Evolutionary conservation across 2,113 vertebrate species (phyloP).

Genomic region (Vombatus ursinus): DNA sequence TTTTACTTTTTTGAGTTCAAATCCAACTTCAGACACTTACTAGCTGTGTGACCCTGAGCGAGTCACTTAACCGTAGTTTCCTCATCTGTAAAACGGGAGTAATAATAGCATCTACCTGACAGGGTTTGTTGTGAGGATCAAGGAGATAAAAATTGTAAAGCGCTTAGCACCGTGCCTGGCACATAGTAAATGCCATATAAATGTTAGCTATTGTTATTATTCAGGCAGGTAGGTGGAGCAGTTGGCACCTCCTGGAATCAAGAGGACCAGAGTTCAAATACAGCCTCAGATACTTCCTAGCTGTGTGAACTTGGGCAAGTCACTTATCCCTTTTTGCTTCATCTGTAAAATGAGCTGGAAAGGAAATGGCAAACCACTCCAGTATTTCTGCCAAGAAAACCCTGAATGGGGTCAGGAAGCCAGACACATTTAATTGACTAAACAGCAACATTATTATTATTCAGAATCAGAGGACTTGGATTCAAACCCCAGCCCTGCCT

Average conservation of each 20-base stretch:
- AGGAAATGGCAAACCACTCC: background rate
- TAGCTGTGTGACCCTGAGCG: background rate
- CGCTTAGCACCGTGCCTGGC: background rate
- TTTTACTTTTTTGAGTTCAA: background rate
- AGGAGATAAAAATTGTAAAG: background rate
- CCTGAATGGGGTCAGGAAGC: background rate
- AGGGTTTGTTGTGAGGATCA: background rate
- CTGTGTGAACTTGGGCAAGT: background rate
- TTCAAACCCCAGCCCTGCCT: background rate
- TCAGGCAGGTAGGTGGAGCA: background rate
- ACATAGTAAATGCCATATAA: too few relatives aligned
- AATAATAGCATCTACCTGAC: background rate
- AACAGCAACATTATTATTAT: background rate
- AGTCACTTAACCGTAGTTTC: background rate
- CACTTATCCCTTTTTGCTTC: conserved; percentile 2
- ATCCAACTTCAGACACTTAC: background rate
- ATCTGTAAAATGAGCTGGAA: conserved; percentile 44
- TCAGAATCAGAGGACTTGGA: background rate
- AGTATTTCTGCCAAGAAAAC: background rate
- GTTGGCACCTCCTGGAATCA: background rate
- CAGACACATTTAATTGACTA: background rate
- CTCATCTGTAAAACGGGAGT: too few relatives aligned
- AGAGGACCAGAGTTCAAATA: background rate
- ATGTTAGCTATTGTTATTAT: background rate
- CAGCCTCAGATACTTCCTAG: background rate